Evolutionary conservation across 2,888 invertebrate genomes (phyloP), one percentile per base, ranked within the genome.

Genomic region (Clivina fossor): DNA sequence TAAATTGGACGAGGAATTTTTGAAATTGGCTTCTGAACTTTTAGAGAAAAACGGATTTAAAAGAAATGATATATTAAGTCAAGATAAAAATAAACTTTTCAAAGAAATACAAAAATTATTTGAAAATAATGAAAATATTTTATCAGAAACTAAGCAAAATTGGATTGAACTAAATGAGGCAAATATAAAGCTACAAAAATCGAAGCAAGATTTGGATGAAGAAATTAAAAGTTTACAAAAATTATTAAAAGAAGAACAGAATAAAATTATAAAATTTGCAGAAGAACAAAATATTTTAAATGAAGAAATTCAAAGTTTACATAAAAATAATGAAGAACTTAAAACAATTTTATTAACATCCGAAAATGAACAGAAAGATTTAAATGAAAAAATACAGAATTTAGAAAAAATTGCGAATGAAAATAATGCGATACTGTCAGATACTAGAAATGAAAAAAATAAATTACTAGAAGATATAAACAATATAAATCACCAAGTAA

Each of bases 151-250:
- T n/a, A 38, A 49, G 13, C 28, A 50, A 32, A 30, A 26, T 13
- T 50, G 50, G 19, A 38, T 28, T 41, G 30, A 50, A 18, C 30
- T 50, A 50, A 50, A 41, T 30, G 41, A 28, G 22, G 32, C 32
- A 32, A 47, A 33, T 20, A 22, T 22, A 1, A 47, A 47, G 13
- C 22, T 47, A 47, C 8, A 18, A 13, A 33, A 49, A 49, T 26
- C 26, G 16, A 38, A 37, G 16, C 18, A 49, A n/a, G 28, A 49
- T 18, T 19, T 37, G 8, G 38, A 37, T 18, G 32, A 26, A n/a
- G 38, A 49, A 49, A 37, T 38, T n/a, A 30, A 49, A 26, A 49
- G 38, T 18, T 38, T 37, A 22, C 24, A 49, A 4, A 35, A 49
- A 37, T 3, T 11, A 26, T 37, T 49, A 38, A 16, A 18, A 19